Percentiles rank a stretch among this genome's conserved stretches.
Conservation (phyloP, 2,888 invertebrate genomes). For the Allacma fusca region DNA sequence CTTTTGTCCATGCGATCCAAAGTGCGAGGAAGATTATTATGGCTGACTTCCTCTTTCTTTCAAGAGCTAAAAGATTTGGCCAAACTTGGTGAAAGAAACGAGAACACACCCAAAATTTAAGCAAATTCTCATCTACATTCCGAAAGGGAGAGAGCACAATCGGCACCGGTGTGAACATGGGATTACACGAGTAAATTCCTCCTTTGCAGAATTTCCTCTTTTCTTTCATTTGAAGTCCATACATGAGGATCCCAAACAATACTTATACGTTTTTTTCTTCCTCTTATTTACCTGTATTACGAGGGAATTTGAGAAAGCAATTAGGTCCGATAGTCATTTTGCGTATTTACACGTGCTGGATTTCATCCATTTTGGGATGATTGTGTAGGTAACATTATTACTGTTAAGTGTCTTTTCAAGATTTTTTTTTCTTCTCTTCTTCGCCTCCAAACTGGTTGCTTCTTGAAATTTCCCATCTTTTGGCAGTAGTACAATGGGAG, state of each 20-base stretch:
- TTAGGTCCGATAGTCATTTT: background rate
- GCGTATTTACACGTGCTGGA: conserved; percentile 26
- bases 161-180: too few species aligned
- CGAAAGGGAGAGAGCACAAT: background rate
- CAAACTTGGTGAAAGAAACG: conserved; percentile 29
- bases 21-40: background rate
- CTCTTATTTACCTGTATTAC: background rate
- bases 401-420: too few species aligned
- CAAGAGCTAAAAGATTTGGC: background rate
- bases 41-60: conserved; percentile 1
- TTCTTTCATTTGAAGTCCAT: background rate
- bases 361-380: conserved; percentile 20
- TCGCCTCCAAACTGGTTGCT: background rate
- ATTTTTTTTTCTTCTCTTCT: background rate
- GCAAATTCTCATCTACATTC: conserved; percentile 2
- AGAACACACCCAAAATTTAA: conserved; percentile 28
- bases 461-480: background rate
- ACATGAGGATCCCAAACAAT: background rate
- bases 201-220: background rate
- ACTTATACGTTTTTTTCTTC: background rate
- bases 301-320: background rate
- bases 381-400: conserved; percentile 4
- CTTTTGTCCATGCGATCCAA: background rate
- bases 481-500: background rate
- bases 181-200: background rate